Evolutionary conservation across 2,113 vertebrate genomes (phyloP).

Genomic region (Dicentrarchus labrax): DNA sequence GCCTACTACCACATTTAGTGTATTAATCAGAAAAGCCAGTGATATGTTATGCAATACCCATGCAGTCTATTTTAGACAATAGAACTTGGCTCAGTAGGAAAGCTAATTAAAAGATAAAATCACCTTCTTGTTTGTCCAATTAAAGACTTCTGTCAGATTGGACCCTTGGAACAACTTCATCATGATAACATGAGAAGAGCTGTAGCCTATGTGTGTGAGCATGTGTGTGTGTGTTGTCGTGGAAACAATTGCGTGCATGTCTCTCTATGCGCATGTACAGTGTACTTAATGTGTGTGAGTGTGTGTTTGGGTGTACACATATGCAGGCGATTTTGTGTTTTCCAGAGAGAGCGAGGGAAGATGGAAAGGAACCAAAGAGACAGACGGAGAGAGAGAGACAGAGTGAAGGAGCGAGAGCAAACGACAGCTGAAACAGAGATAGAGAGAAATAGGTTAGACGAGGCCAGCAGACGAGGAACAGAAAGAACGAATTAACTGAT

Average conservation of each 20-base stretch:
- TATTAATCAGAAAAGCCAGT: slow-evolving; percentile 72
- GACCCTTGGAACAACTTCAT: slow-evolving; percentile 76
- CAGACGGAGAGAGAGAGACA: slow-evolving; percentile 55
- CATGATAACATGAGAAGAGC: slow-evolving; percentile 62
- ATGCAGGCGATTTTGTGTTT: slow-evolving; percentile 45
- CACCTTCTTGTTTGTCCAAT: slow-evolving; percentile 78
- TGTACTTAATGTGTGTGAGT: background rate
- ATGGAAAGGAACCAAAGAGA: slow-evolving; percentile 60
- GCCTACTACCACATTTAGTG: slow-evolving; percentile 66
- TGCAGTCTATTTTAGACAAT: slow-evolving; percentile 78
- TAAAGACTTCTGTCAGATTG: slow-evolving; percentile 78
- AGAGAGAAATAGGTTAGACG: slow-evolving; percentile 75
- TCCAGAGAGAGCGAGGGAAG: slow-evolving; percentile 42
- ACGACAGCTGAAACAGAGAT: slow-evolving; percentile 68
- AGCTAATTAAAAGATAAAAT: slow-evolving; percentile 85
- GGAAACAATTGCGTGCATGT: slow-evolving; percentile 23
- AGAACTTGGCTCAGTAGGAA: slow-evolving; percentile 66
- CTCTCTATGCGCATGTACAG: background rate
- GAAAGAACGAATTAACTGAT: slow-evolving; percentile 79
- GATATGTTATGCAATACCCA: slow-evolving; percentile 81
- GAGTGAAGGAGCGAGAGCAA: background rate
- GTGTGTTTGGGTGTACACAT: slow-evolving; percentile 29
- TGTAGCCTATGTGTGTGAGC: slow-evolving; percentile 12
- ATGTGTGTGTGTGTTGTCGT: slow-evolving; percentile 17
- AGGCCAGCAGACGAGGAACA: slow-evolving; percentile 72